Conservation (phyloP, 2,113 vertebrate genomes). For the Heterotis niloticus region DNA sequence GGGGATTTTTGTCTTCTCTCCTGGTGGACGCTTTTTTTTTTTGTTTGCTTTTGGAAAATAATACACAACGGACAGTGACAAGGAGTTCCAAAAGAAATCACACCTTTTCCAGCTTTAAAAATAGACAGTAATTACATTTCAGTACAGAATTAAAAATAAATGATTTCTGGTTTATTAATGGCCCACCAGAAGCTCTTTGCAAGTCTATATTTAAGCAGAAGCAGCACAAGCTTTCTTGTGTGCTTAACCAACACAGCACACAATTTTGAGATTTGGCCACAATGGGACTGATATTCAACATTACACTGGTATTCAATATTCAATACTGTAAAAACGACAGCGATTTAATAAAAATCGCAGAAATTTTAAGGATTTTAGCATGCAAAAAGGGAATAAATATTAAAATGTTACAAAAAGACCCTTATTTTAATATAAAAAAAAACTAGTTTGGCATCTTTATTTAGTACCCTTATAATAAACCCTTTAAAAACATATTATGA, state of each 20-base stretch:
- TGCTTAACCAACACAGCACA: conserved; percentile 39
- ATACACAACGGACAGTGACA: not conserved
- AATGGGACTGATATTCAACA: not conserved
- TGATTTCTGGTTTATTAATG: conserved; percentile 78
- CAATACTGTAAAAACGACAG: not conserved
- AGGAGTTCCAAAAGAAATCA: conserved; percentile 47
- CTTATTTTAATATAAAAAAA: not conserved
- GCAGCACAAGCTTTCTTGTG: conserved; percentile 42
- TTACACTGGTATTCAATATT: not conserved
- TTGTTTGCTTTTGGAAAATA: conserved; percentile 2
- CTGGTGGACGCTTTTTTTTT: conserved; percentile 4
- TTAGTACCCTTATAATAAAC: too few species aligned
- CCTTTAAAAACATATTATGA: not conserved
- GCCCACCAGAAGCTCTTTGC: conserved; percentile 32
- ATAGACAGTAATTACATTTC: conserved; percentile 76
- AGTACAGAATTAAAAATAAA: conserved; percentile 76
- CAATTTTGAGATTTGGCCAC: not conserved
- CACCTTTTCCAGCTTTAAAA: conserved; percentile 57
- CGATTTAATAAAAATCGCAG: not conserved
- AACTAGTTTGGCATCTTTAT: too few species aligned
- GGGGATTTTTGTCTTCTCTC: not conserved
- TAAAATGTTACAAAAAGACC: not conserved
- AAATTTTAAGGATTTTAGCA: not conserved
- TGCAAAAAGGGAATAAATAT: not conserved
- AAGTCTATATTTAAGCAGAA: conserved; percentile 59